Conservation (phyloP, 2,113 vertebrate species). For the Crocuta crocuta region DNA sequence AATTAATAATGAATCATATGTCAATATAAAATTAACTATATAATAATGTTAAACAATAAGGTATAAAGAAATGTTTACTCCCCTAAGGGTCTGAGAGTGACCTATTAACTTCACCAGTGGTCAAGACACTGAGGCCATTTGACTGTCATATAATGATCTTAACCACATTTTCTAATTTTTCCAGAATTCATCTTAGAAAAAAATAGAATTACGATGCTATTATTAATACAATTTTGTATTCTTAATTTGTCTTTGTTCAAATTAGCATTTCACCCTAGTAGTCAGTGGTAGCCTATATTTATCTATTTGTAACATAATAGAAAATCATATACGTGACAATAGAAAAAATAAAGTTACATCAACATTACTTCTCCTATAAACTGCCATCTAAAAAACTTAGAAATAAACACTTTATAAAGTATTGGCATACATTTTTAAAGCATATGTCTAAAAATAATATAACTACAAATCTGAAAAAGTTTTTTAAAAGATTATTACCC, state of each 20-base stretch:
- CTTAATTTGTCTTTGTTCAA: conserved; percentile 9
- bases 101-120: not conserved
- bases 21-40: conserved; percentile 42
- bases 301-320: not conserved
- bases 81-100: not conserved
- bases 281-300: not conserved
- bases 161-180: conserved; percentile 39
- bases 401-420: not conserved
- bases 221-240: conserved; percentile 6
- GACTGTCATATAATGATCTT: not conserved
- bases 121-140: not conserved
- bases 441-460: not conserved
- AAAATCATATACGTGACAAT: conserved; percentile 30
- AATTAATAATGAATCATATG: conserved; percentile 8
- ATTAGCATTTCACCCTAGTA: conserved; percentile 18
- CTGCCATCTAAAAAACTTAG: not conserved
- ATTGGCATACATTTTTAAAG: conserved; percentile 30
- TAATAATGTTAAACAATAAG: not conserved
- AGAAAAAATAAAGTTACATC: conserved; percentile 5
- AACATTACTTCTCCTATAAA: not conserved
- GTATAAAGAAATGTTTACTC: conserved; percentile 47
- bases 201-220: not conserved
- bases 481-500: not conserved
- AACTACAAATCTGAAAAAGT: not conserved
- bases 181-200: conserved; percentile 10